Evolutionary conservation across 2,888 invertebrate species (phyloP).

Genomic region (Brachyopa scutellaris): DNA sequence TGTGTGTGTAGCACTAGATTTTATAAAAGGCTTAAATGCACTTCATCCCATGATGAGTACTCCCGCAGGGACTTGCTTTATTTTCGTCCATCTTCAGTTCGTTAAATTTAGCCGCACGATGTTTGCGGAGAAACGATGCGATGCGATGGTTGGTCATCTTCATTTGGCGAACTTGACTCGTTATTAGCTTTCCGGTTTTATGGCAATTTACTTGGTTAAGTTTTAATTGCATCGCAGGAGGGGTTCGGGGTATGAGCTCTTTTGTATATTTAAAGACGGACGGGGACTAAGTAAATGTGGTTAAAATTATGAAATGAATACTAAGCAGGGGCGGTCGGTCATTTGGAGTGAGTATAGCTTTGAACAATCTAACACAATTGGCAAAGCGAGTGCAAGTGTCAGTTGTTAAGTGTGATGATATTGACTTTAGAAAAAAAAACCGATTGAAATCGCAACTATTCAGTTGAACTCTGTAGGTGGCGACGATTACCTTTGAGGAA

Average conservation of each 20-base stretch:
- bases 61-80: conserved; percentile 22
- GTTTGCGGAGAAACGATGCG: conserved; percentile 33
- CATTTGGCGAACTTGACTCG: conserved; percentile 55
- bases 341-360: neutral
- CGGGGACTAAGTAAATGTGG: conserved; percentile 13
- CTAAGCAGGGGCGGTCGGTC: neutral
- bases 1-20: neutral
- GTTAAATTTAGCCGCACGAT: conserved; percentile 48
- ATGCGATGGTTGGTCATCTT: conserved; percentile 38
- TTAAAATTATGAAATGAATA: conserved; percentile 41
- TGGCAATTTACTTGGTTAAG: conserved; percentile 54
- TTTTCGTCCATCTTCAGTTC: conserved; percentile 48
- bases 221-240: conserved; percentile 47
- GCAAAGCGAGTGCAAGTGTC: conserved; percentile 2
- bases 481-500: neutral
- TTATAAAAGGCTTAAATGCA: conserved; percentile 53
- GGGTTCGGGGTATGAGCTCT: neutral
- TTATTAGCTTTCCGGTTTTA: conserved; percentile 60
- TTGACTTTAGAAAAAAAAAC: too few species aligned
- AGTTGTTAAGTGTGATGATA: neutral
- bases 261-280: conserved; percentile 21
- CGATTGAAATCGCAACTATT: neutral
- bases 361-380: neutral
- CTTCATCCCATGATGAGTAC: conserved; percentile 11
- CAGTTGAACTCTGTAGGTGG: neutral